Evolutionary conservation across 1,140 invertebrate species (phyloP).

Genomic region (Aphaenogaster floridana): DNA sequence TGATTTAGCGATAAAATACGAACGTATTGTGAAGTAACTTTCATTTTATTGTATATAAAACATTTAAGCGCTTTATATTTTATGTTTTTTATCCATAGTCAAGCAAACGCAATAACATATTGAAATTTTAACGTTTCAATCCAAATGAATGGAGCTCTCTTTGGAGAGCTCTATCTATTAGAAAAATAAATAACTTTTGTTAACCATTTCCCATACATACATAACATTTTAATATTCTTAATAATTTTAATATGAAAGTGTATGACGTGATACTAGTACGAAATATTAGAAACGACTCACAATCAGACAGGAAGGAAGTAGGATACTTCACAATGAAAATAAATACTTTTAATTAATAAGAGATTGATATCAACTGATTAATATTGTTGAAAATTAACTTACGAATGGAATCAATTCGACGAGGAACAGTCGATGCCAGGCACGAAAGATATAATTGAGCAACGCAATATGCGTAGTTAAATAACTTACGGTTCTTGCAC

Average conservation of each 20-base stretch:
- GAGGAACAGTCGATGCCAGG: background rate
- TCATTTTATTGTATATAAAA: background rate
- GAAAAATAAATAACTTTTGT: background rate
- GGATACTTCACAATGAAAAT: background rate
- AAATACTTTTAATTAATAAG: background rate
- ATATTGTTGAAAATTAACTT: background rate
- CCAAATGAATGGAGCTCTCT: background rate
- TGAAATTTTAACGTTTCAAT: background rate
- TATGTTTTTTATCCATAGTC: background rate
- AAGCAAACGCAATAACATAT: background rate
- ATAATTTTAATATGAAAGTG: background rate
- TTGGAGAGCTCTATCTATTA: background rate
- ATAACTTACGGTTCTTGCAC: background rate
- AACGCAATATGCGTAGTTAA: slow-evolving; percentile 17
- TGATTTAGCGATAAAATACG: background rate
- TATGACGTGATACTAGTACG: background rate
- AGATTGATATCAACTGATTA: background rate
- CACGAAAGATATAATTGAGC: background rate
- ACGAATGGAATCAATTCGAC: background rate
- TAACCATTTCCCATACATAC: background rate
- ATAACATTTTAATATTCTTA: background rate
- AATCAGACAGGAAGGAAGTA: background rate
- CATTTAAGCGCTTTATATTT: background rate
- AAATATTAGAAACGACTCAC: background rate
- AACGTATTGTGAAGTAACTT: background rate